Evolutionary conservation across 2,888 invertebrate genomes (phyloP).

Genomic region (Horisme vitalbata): DNA sequence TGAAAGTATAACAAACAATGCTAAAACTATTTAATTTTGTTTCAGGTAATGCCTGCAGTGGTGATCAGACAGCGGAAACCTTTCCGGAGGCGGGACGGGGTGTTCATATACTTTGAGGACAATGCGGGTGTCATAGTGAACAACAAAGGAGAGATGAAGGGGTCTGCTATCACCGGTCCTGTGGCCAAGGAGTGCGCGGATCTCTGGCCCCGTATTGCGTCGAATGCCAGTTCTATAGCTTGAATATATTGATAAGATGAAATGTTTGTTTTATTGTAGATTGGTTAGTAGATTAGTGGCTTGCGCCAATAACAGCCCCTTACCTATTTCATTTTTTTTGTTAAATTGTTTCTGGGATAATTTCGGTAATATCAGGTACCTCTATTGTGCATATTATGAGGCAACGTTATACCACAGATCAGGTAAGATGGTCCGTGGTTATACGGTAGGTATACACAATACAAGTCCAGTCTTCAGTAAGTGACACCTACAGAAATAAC

Average conservation of each 20-base stretch:
- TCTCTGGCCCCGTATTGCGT: constrained; percentile 99
- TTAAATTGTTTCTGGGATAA: too few species aligned
- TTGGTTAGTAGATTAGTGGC: too few species aligned
- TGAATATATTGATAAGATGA: constrained; percentile 69
- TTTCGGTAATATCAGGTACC: too few species aligned
- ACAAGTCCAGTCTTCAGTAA: too few species aligned
- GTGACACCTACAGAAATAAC: too few species aligned
- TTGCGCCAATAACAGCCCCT: too few species aligned
- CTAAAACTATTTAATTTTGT: constrained; percentile 7
- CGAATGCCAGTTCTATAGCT: constrained; percentile 99
- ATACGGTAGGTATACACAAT: too few species aligned
- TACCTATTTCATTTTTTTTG: too few species aligned
- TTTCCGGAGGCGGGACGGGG: constrained; percentile 99
- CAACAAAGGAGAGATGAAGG: constrained; percentile 99
- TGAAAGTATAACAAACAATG: too few species aligned
- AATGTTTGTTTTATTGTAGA: constrained; percentile 11
- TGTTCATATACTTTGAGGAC: constrained; percentile 99
- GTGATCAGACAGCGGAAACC: constrained; percentile 99
- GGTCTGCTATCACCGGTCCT: constrained; percentile 99
- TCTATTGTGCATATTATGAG: too few species aligned
- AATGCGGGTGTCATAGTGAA: constrained; percentile 99
- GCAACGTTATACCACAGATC: too few species aligned
- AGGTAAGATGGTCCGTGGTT: too few species aligned
- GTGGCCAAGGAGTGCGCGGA: constrained; percentile 99
- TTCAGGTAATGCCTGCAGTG: constrained; percentile 98